Evolutionary conservation across 2,113 vertebrate genomes (phyloP).

Genomic region (Hippocampus abdominalis): DNA sequence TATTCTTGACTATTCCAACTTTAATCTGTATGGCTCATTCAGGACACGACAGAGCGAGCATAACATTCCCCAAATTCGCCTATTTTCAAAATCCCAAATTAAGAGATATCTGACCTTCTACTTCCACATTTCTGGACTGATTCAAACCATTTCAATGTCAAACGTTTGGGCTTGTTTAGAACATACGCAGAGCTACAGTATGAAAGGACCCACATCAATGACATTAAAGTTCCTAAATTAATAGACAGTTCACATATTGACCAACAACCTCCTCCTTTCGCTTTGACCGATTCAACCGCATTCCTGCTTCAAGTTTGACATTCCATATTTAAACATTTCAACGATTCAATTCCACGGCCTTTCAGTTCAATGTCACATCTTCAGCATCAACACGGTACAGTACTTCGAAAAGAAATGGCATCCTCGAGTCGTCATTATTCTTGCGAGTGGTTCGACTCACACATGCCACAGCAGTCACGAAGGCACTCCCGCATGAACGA

Average conservation of each 20-base stretch:
- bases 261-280: too few relatives aligned
- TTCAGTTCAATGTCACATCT: too few relatives aligned
- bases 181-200: too few relatives aligned
- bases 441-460: neutral
- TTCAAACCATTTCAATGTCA: too few relatives aligned
- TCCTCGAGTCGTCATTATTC: neutral
- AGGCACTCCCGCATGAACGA: conserved; percentile 60
- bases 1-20: neutral
- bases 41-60: neutral
- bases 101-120: neutral
- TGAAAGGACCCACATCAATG: too few relatives aligned
- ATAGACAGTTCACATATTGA: too few relatives aligned
- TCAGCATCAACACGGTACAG: neutral
- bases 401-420: neutral
- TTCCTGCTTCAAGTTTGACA: neutral
- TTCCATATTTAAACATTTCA: too few relatives aligned
- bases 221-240: too few relatives aligned
- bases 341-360: neutral
- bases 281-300: too few relatives aligned
- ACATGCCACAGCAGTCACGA: conserved; percentile 28
- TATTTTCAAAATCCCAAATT: neutral
- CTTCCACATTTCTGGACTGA: too few relatives aligned
- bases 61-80: neutral
- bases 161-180: too few relatives aligned
- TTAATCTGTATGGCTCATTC: neutral